These are phyloP conservation scores for Parazoanthus atlanticus DNA, from an alignment of 92 coral and sea anemone species.

Conservation along the genomic window DNA sequence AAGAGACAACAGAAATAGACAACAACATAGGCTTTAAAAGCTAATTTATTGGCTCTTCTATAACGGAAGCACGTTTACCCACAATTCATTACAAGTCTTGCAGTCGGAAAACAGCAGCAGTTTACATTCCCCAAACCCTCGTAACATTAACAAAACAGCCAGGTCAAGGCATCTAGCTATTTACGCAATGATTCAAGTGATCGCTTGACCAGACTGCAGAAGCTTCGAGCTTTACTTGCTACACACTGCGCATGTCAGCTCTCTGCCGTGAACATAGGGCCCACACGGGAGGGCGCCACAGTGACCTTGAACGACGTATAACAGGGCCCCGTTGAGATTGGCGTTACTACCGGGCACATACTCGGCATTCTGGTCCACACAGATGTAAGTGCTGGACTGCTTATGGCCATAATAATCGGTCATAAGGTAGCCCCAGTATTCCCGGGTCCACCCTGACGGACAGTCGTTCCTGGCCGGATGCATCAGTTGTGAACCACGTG, in stretches of 20 bases:
- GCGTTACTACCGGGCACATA: slow-evolving; percentile 55
- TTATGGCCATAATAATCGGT: slow-evolving; percentile 50
- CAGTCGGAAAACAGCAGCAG: no score
- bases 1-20: no score
- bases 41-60: no score
- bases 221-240: slow-evolving; percentile 42
- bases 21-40: no score
- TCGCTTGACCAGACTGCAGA: no score
- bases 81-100: no score
- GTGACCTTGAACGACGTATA: slow-evolving; percentile 57
- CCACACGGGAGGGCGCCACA: slow-evolving; percentile 69
- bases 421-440: slow-evolving; percentile 83
- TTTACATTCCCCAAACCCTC: no score
- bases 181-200: no score
- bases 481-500: slow-evolving; percentile 64
- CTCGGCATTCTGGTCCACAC: slow-evolving; percentile 67
- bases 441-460: slow-evolving; percentile 78
- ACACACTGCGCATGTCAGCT: slow-evolving; percentile 82
- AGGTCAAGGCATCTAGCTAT: no score
- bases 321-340: slow-evolving; percentile 51
- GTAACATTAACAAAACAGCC: no score
- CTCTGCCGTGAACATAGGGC: slow-evolving; percentile 60
- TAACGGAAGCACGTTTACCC: no score
- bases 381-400: slow-evolving; percentile 48
- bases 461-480: slow-evolving; percentile 72